phyloP scores from a whole-genome alignment of 2,888 invertebrate genomes.

The Agrotis puta region DNA sequence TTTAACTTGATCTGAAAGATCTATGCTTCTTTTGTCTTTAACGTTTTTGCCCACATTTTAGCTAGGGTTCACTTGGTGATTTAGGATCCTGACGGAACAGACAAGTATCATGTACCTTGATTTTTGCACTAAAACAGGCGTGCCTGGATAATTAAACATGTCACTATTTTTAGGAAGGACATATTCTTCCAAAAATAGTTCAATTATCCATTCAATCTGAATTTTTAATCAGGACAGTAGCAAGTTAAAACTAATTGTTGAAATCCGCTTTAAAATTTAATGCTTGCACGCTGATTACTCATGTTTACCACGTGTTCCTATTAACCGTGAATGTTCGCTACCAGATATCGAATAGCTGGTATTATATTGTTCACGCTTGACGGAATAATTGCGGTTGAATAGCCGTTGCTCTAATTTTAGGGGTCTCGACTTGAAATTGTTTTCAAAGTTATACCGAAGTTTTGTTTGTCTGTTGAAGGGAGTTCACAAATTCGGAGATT shows the following conservation, averaged over 20 bases:
- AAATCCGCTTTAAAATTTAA: constrained; percentile 40
- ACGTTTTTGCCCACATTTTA: background rate
- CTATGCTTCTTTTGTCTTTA: background rate
- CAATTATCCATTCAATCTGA: background rate
- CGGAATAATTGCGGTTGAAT: constrained; percentile 36
- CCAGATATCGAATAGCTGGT: constrained; percentile 44
- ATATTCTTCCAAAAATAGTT: too few species aligned
- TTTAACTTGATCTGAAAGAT: background rate
- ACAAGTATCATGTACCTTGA: background rate
- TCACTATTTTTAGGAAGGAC: too few species aligned
- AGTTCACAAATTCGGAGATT: constrained; percentile 1
- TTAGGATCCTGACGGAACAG: background rate
- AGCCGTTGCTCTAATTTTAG: constrained; percentile 33
- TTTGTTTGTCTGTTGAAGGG: constrained; percentile 24
- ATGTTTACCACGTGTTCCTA: constrained; percentile 42
- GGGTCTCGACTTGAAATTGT: constrained; percentile 16
- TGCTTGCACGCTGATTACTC: constrained; percentile 51
- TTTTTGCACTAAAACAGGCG: too few species aligned
- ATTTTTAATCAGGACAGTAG: constrained; percentile 31
- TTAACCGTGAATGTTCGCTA: constrained; percentile 39
- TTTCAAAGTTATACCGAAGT: constrained; percentile 31
- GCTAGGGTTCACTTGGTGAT: background rate
- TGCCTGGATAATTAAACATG: too few species aligned
- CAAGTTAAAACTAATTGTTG: constrained; percentile 40
- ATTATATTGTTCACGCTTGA: constrained; percentile 43